Evolutionary conservation across 35 echinoderm and acorn worm genomes (phyloP).

Genomic region (Stichopus chloronotus): DNA sequence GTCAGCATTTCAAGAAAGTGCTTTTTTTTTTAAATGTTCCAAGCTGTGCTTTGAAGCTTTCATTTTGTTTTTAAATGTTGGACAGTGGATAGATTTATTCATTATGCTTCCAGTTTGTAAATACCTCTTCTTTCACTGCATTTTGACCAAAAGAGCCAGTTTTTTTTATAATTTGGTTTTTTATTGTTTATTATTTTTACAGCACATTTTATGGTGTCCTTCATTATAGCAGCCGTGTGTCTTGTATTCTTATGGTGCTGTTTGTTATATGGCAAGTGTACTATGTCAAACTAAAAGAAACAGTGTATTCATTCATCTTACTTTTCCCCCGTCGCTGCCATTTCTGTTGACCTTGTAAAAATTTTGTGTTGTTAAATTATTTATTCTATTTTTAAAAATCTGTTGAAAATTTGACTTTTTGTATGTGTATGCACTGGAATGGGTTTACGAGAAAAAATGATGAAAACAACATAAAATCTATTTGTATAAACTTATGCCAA

Average conservation of each 20-base stretch:
- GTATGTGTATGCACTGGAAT: background rate
- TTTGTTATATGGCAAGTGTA: background rate
- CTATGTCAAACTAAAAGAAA: background rate
- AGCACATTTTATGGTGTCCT: no score
- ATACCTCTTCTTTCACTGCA: constrained; percentile 1
- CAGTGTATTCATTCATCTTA: background rate
- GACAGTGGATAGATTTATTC: background rate
- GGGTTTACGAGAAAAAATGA: no score
- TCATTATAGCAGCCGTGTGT: background rate
- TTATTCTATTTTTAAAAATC: background rate
- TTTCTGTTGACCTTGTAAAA: background rate
- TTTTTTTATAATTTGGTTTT: background rate
- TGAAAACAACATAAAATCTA: background rate
- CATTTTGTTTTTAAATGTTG: background rate
- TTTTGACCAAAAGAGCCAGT: constrained; percentile 29
- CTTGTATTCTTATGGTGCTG: constrained; percentile 9
- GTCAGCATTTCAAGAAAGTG: no score
- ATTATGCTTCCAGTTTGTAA: constrained; percentile 17
- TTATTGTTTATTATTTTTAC: background rate
- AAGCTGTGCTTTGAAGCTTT: no score
- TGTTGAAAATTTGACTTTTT: background rate
- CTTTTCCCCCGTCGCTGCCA: background rate
- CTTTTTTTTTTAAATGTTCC: no score
- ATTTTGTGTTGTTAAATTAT: background rate
- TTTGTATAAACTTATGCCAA: constrained; percentile 42